Evolutionary conservation across 2,113 vertebrate genomes (phyloP).

Genomic region (Tyto alba): DNA sequence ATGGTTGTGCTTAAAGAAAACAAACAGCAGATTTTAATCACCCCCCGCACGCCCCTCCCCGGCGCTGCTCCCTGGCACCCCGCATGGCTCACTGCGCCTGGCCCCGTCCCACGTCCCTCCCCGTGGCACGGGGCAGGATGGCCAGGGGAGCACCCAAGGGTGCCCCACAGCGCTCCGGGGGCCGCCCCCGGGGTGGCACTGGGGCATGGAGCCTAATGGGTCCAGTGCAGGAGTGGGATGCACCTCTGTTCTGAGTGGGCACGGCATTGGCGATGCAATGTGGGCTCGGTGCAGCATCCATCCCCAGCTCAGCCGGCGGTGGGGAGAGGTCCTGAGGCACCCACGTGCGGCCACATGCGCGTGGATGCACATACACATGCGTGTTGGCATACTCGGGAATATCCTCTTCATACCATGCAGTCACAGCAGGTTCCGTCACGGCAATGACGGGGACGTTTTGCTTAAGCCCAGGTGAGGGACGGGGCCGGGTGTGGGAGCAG

Average conservation of each 20-base stretch:
- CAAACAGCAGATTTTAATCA: constrained; percentile 73
- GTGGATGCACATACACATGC: rapidly evolving
- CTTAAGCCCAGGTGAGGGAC: background rate
- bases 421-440: rapidly evolving
- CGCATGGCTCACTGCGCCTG: rapidly evolving
- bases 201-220: rapidly evolving
- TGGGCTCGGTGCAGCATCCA: background rate
- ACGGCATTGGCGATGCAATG: rapidly evolving
- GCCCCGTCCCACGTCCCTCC: rapidly evolving
- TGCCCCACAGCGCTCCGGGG: too few species aligned
- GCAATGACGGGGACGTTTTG: background rate
- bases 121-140: rapidly evolving
- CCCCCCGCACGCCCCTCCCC: background rate
- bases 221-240: rapidly evolving
- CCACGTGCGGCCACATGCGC: rapidly evolving
- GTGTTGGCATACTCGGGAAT: too few species aligned
- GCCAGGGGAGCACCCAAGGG: background rate
- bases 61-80: background rate
- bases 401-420: rapidly evolving
- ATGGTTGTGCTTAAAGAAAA: constrained; percentile 55
- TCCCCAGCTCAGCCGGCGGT: rapidly evolving
- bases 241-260: background rate
- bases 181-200: rapidly evolving
- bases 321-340: background rate
- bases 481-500: background rate